These are phyloP conservation scores for Stenodera caucasica DNA, from an alignment of 2,888 invertebrate species.

Conservation along the genomic window DNA sequence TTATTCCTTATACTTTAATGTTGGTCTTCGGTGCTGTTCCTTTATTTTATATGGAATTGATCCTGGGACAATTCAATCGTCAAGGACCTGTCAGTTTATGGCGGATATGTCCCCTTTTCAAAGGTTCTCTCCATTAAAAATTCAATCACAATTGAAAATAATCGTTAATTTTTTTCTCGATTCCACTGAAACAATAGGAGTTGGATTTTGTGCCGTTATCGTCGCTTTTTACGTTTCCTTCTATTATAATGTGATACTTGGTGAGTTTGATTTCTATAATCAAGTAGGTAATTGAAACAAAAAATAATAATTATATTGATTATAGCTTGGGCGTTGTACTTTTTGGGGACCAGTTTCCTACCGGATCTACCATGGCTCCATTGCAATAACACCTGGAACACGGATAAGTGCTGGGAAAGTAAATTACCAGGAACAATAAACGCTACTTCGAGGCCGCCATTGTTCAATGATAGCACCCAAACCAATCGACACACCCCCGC, in stretches of 20 bases:
- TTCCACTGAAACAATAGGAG: conserved; percentile 61
- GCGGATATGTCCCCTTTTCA: conserved; percentile 81
- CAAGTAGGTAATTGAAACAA: not conserved
- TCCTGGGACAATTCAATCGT: conserved; percentile 74
- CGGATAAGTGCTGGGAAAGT: conserved; percentile 68
- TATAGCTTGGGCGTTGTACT: conserved; percentile 74
- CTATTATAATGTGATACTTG: conserved; percentile 85
- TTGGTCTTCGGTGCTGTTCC: conserved; percentile 75
- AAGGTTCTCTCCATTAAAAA: conserved; percentile 60
- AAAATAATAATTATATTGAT: not conserved
- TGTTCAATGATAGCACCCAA: conserved; percentile 50
- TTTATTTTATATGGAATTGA: conserved; percentile 78
- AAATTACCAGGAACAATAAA: conserved; percentile 37
- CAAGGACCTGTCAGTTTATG: conserved; percentile 79
- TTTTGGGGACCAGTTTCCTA: conserved; percentile 70
- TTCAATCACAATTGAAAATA: not conserved
- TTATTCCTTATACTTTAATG: conserved; percentile 76
- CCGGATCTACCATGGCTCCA: conserved; percentile 77
- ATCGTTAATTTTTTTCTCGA: conserved; percentile 33
- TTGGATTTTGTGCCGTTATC: conserved; percentile 77
- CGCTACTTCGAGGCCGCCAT: conserved; percentile 42
- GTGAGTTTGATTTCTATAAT: conserved; percentile 57
- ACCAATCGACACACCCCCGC: conserved; percentile 69
- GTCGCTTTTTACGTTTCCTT: conserved; percentile 80
- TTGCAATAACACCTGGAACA: conserved; percentile 83